phyloP scores from a whole-genome alignment of 2,113 vertebrate genomes.

The Podarcis muralis region DNA sequence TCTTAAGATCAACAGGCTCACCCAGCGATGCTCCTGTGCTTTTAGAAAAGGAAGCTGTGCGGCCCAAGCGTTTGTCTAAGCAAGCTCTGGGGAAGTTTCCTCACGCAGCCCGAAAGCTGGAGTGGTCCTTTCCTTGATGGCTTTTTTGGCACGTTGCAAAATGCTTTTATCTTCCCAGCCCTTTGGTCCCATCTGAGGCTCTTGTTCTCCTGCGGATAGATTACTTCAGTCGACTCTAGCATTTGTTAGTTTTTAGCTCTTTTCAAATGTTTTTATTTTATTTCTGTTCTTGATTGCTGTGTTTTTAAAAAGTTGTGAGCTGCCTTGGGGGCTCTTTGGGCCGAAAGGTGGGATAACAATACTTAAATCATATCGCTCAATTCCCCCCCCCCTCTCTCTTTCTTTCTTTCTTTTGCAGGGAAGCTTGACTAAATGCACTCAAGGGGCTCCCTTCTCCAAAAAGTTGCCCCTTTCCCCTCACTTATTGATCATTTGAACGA shows the following conservation, averaged over 20 bases:
- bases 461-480: too few relatives aligned
- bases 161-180: neutral
- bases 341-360: neutral
- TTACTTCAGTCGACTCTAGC: neutral
- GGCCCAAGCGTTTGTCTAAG: neutral
- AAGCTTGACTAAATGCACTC: neutral
- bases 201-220: neutral
- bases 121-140: neutral
- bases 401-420: neutral
- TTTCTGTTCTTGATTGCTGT: neutral
- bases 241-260: neutral
- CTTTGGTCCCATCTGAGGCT: neutral
- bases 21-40: neutral
- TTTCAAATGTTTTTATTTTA: neutral
- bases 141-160: neutral
- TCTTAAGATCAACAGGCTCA: neutral
- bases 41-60: neutral
- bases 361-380: neutral
- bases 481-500: too few relatives aligned
- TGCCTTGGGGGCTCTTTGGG: neutral
- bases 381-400: too few relatives aligned
- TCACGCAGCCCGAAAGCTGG: neutral
- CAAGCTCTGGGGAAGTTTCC: neutral
- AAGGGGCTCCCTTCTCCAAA: too few relatives aligned
- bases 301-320: neutral